phyloP scores from a whole-genome alignment of 2,888 invertebrate species.

The Alsophila aescularia region DNA sequence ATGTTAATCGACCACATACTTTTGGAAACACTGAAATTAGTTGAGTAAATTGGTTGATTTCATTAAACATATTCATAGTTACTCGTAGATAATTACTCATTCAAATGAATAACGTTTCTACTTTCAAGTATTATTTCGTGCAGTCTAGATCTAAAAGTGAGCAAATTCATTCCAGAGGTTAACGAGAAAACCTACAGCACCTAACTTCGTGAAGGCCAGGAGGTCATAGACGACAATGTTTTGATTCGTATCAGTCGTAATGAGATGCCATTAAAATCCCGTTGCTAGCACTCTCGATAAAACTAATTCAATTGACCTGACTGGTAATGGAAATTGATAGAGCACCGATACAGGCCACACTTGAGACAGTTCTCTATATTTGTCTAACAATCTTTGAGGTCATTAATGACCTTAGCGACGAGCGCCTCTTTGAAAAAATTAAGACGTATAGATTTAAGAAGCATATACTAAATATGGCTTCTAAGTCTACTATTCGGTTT shows the following conservation, averaged over 20 bases:
- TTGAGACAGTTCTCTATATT: conserved; percentile 1
- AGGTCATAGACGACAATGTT: conserved; percentile 53
- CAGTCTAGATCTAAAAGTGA: not conserved
- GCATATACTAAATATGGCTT: too few species aligned
- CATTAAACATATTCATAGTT: too few species aligned
- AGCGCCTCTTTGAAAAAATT: too few species aligned
- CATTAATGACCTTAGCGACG: too few species aligned
- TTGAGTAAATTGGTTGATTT: too few species aligned
- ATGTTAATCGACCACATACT: too few species aligned
- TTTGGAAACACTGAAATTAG: too few species aligned
- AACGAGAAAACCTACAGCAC: conserved; percentile 51
- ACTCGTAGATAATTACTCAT: too few species aligned
- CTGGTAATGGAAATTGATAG: conserved; percentile 39
- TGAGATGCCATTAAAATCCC: conserved; percentile 66
- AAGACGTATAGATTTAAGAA: too few species aligned
- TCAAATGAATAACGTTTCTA: too few species aligned
- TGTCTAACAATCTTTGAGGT: not conserved
- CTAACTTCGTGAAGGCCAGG: conserved; percentile 61
- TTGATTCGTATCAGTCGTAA: conserved; percentile 70
- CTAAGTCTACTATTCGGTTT: too few species aligned
- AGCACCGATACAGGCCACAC: conserved; percentile 40
- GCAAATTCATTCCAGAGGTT: not conserved
- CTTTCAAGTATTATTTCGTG: too few species aligned
- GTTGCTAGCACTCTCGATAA: conserved; percentile 60
- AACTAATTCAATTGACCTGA: conserved; percentile 68